These are phyloP conservation scores for Microcebus tavaratra DNA, from an alignment of 2,113 vertebrate species.

Conservation along the genomic window DNA sequence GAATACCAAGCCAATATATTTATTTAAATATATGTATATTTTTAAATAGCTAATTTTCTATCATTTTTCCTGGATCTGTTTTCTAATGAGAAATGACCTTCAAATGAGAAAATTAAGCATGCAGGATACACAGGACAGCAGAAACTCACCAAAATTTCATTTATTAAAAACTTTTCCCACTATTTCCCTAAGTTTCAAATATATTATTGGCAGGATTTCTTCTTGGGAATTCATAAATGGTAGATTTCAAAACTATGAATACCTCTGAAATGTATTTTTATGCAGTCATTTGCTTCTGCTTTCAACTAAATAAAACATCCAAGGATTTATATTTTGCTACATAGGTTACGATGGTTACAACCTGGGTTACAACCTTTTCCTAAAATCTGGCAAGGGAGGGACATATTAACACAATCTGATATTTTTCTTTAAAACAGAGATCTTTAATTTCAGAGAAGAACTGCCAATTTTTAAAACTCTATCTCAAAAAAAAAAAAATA, in stretches of 20 bases:
- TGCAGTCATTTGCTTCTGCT: not conserved
- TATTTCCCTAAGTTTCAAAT: not conserved
- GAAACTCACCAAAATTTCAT: not conserved
- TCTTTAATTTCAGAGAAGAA: not conserved
- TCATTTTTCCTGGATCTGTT: not conserved
- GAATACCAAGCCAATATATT: not conserved
- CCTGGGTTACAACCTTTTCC: not conserved
- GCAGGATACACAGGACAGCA: not conserved
- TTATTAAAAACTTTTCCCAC: not conserved
- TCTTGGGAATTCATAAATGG: not conserved
- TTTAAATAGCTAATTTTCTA: not conserved
- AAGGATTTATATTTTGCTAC: not conserved
- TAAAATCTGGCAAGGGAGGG: not conserved
- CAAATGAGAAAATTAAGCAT: not conserved
- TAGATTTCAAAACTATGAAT: not conserved
- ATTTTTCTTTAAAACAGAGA: constrained; percentile 5
- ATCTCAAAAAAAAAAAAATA: not conserved
- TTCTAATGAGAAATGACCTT: not conserved
- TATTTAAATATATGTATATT: not conserved
- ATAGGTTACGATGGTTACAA: too few species aligned
- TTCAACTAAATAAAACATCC: not conserved
- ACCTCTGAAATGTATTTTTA: not conserved
- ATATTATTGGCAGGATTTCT: not conserved
- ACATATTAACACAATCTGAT: not conserved
- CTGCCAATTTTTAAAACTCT: not conserved